These are phyloP conservation scores for Ceyx melanurus DNA, from an alignment of 2,113 vertebrate genomes.

Conservation along the genomic window DNA sequence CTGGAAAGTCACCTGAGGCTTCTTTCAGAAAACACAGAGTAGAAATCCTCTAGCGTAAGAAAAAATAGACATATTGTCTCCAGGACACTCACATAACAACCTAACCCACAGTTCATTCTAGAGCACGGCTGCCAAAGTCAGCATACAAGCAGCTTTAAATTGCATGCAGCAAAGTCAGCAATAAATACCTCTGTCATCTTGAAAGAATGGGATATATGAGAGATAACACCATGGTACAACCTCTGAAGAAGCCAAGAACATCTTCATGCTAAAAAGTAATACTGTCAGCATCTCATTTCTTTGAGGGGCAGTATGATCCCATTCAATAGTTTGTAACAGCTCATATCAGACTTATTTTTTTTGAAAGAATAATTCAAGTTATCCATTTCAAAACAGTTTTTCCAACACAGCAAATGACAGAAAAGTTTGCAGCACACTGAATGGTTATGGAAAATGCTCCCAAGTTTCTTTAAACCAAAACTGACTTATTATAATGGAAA, in stretches of 20 bases:
- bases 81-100: background rate
- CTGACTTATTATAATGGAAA: background rate
- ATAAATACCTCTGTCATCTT: background rate
- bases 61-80: background rate
- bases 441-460: background rate
- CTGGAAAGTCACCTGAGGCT: background rate
- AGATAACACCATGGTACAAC: background rate
- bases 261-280: background rate
- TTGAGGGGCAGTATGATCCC: background rate
- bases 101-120: background rate
- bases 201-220: background rate
- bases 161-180: background rate
- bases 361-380: background rate
- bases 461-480: background rate
- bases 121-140: background rate
- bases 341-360: background rate
- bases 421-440: background rate
- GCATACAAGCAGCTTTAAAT: background rate
- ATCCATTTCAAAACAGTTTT: background rate
- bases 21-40: background rate
- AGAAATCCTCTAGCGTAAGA: fast-evolving
- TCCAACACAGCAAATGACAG: background rate
- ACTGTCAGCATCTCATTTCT: background rate
- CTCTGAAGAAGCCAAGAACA: background rate
- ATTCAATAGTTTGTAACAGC: background rate